Base-by-base conservation (phyloP, 2,888 invertebrate species). In the Laspeyria flexula region DNA sequence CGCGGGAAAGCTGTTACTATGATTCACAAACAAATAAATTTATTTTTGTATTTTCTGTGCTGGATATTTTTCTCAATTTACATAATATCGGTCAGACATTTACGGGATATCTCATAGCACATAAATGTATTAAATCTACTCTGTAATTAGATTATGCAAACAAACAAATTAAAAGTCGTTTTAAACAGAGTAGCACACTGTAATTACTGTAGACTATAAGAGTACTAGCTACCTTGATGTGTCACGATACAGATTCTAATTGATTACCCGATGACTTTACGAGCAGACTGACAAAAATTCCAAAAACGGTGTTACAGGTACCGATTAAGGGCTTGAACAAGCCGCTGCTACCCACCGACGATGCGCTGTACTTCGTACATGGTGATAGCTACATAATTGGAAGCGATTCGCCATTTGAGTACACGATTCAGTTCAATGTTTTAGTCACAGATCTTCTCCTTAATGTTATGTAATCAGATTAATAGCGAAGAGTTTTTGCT, bases 341-440 rank as follows among this genome's bases (percentile, higher is more conserved):
- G 63, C 61, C 54, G 40, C 54, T 44, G 37, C 45, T 34, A 55
- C 59, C 56, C 53, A 57, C 54, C 51, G 43, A 63, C 61, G 65
- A 59, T 43, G 56, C 43, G 44, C 49, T 42, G 38, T 48, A 49
- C 30, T 43, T 52, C 65, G 39, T 72, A 75, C 46, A 75, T 64
- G 75, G 71, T 55, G 50, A 59, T 62, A 42, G 52, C 29, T 44
- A 51, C 58, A 60, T 73, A 63, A 68, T 72, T 74, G 50, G 58
- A 49, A 60, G 23, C 53, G 57, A 70, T 69, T 74, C 55, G 61
- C 59, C 68, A 65, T 74, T 71, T 65, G 60, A 33, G 54, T 62
- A 62, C 61, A 31, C 27, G 37, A 56, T 59, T 62, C 48, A 64
- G 31, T 44, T 62, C 55, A 60, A 60, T 62, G 54, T 66, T 60